These are phyloP conservation scores for Empidonax traillii DNA, from an alignment of 2,113 vertebrate genomes.

Conservation along the genomic window DNA sequence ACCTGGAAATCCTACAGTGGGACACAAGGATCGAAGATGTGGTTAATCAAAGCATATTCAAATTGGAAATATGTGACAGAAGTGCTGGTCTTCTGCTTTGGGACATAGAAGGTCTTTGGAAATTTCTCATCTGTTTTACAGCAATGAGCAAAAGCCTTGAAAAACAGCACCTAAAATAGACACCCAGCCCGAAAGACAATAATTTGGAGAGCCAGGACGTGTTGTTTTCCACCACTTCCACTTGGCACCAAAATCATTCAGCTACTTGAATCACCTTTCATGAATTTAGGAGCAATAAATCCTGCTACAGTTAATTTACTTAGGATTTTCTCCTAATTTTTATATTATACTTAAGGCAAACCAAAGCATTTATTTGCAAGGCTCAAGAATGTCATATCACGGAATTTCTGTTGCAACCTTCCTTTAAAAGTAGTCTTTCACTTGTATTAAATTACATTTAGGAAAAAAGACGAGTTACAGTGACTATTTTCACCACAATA, in stretches of 20 bases:
- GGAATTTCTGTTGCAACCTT: neutral
- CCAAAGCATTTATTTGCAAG: neutral
- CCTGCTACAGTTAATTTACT: neutral
- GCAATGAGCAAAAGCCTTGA: neutral
- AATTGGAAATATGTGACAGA: neutral
- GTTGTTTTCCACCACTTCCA: neutral
- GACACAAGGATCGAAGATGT: neutral
- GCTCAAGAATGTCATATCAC: neutral
- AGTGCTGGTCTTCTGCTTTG: neutral
- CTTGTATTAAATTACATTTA: neutral
- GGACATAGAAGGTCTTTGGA: neutral
- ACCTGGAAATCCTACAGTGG: neutral
- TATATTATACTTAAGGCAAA: neutral
- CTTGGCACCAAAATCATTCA: neutral
- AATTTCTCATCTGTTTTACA: neutral
- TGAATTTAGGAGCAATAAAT: neutral
- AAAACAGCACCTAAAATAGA: neutral
- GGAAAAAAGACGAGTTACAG: neutral
- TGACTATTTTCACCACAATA: neutral
- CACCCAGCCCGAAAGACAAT: rapidly evolving
- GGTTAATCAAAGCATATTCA: neutral
- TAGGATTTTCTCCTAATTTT: neutral
- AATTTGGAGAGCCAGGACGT: neutral
- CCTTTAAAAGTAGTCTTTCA: neutral
- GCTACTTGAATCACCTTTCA: neutral